Evolutionary conservation across 2,888 invertebrate genomes (phyloP).

Genomic region (Lepidochrysops patricia): DNA sequence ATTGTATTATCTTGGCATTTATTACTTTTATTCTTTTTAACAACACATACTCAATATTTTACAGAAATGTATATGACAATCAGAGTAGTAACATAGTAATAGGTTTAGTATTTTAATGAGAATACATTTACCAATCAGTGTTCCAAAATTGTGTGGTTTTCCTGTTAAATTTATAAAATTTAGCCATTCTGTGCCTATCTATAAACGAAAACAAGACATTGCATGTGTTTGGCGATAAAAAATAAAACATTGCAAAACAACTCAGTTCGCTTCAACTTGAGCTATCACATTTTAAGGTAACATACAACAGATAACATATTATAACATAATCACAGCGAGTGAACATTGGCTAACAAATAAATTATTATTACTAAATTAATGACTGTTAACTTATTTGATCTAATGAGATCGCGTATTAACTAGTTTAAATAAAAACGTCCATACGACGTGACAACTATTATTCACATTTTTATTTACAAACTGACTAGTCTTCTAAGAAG

Average conservation of each 20-base stretch:
- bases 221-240: slow-evolving; percentile 46
- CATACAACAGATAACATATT: slow-evolving; percentile 69
- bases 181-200: slow-evolving; percentile 32
- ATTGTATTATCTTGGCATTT: slow-evolving; percentile 56
- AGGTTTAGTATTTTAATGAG: slow-evolving; percentile 66
- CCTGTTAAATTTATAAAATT: slow-evolving; percentile 28
- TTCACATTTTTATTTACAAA: slow-evolving; percentile 72
- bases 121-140: slow-evolving; percentile 54
- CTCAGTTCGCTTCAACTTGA: slow-evolving; percentile 54
- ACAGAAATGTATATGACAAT: slow-evolving; percentile 75
- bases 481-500: slow-evolving; percentile 68
- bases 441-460: slow-evolving; percentile 65
- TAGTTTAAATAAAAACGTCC: slow-evolving; percentile 66
- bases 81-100: slow-evolving; percentile 70
- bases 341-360: slow-evolving; percentile 74
- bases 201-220: slow-evolving; percentile 42
- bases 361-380: slow-evolving; percentile 66
- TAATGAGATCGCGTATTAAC: slow-evolving; percentile 70
- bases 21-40: slow-evolving; percentile 75
- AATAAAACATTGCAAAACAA: slow-evolving; percentile 59
- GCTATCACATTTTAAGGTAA: slow-evolving; percentile 68
- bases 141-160: slow-evolving; percentile 39
- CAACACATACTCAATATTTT: slow-evolving; percentile 76
- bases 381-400: slow-evolving; percentile 69
- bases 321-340: slow-evolving; percentile 73